Evolutionary conservation across 2,113 vertebrate genomes (phyloP).

Genomic region (Rhinichthys klamathensis): DNA sequence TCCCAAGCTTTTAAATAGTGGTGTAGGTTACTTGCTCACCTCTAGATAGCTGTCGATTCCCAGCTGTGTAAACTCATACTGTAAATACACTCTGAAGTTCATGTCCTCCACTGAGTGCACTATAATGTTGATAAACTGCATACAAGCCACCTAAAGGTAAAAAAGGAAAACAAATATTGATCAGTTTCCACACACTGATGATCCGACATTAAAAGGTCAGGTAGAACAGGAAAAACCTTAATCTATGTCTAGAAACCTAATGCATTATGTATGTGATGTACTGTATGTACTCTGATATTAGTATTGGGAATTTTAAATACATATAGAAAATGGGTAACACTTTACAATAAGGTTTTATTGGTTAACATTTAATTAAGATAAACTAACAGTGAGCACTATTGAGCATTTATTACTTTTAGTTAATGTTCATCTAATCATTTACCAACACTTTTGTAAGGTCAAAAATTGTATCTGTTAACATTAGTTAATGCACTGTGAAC

Average conservation of each 20-base stretch:
- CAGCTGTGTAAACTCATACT: conserved; percentile 90
- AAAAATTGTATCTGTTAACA: no score
- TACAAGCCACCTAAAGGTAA: conserved; percentile 88
- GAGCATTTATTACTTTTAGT: no score
- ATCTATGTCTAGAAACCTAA: neutral
- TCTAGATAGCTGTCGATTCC: conserved; percentile 90
- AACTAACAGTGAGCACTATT: no score
- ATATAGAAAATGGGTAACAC: neutral
- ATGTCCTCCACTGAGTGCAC: conserved; percentile 97
- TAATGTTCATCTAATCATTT: no score
- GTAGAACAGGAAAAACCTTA: neutral
- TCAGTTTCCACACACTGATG: neutral
- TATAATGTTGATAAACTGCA: conserved; percentile 99
- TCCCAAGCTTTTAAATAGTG: neutral
- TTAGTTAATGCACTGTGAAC: no score
- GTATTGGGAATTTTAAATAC: neutral
- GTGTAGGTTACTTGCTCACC: conserved; percentile 69
- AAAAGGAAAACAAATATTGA: neutral
- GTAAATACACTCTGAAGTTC: conserved; percentile 95
- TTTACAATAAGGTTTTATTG: no score
- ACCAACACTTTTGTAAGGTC: no score
- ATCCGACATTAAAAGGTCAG: neutral
- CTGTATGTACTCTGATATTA: neutral
- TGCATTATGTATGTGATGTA: neutral
- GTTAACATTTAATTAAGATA: no score